Evolutionary conservation across 2,113 vertebrate species (phyloP), one percentile per base, ranked within the genome.

Genomic region (Larimichthys crocea): DNA sequence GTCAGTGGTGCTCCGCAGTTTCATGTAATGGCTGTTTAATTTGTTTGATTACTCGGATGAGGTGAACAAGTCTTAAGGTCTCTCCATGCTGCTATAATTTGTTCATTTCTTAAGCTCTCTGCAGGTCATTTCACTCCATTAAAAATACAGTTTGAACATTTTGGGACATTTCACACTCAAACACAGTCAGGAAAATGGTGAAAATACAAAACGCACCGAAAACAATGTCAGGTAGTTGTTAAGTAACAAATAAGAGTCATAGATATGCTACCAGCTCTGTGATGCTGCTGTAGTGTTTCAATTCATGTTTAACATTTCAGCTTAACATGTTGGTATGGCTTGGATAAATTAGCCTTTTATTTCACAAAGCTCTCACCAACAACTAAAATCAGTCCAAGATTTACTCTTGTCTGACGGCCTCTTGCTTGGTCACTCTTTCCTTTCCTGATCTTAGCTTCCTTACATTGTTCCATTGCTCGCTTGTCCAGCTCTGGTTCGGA

Each of bases 31-130:
- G 59, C 66, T 66, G 26, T 80, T 88, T 90, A 83, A 90, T 90
- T 88, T 63, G 76, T 85, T 81, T 90, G 80, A 92, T 91, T 89
- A 71, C 67, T 53, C 48, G n/a, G 56, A 80, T 74, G 55, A 80
- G 66, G 74, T 80, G 49, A 84, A 55, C 40, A 53, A 73, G 59
- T 83, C 20, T 81, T 42, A 29, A 76, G 59, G 74, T 79, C 56
- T 76, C 74, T 65, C 42, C 55, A 35, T 57, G 83, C 67, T 56
- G 53, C 50, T 50, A 48, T 57, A 83, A 68, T 57, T 56, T 29
- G 19, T 20, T 63, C 16, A 29, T 52, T 76, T 79, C 22, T 48
- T 56, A 56, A 63, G 73, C 70, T 71, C 65, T 52, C 73, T 67
- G 16, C 65, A 73, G 48, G 62, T 76, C 26, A 70, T 74, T 64